Base-by-base conservation (phyloP, 2,888 invertebrate genomes). In the Nipponacmea schrenckii region DNA sequence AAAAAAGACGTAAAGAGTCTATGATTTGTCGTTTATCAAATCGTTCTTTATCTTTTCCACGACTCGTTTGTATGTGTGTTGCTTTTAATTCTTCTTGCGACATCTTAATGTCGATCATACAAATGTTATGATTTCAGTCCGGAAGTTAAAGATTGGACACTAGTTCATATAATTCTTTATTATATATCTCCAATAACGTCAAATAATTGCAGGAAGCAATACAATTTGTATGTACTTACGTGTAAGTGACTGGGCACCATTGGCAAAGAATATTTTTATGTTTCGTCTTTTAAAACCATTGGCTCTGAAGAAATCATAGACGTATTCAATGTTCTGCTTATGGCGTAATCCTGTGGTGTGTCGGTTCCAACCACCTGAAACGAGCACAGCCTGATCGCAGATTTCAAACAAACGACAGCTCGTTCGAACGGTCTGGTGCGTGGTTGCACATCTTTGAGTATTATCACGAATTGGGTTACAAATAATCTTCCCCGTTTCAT, bases 321-420 rank as follows among this genome's bases (percentile, higher is more conserved):
- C 83, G 12, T 80, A 77, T 20, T 83, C 77, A 17, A 90, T 78
- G 75, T 90, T 90, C 26, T 84, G 71, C 62, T 85, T 78, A 56
- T 88, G 86, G 31, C 86, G 77, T 14, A 83, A 80, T n/a, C 87
- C 87, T 3, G 89, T 86, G 20, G 89, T 87, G 67, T 89, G 85
- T 12, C 89, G 79, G 77, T 90, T 91, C 91, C 91, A 91, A 2
- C 91, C 91, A 1, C 91, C 91, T 1, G 90, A 89, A 39, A 91
- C 70, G 15, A 91, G 75, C 17, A 91, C 89, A 4, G 90, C 91
- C 80, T 90, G 89, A 81, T 91, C 91, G 80, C 91, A 91, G 10
- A 89, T 89, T 78, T 91, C 90, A 78, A 90, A 89, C 70, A 90
- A 81, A 7, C 89, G 85, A 75, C 91, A 91, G 50, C 87, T 84